Percentiles rank a stretch among this genome's conserved stretches.
Conservation (phyloP, 2,797 vertebrate genomes). For the Chaunax sp. region DNA sequence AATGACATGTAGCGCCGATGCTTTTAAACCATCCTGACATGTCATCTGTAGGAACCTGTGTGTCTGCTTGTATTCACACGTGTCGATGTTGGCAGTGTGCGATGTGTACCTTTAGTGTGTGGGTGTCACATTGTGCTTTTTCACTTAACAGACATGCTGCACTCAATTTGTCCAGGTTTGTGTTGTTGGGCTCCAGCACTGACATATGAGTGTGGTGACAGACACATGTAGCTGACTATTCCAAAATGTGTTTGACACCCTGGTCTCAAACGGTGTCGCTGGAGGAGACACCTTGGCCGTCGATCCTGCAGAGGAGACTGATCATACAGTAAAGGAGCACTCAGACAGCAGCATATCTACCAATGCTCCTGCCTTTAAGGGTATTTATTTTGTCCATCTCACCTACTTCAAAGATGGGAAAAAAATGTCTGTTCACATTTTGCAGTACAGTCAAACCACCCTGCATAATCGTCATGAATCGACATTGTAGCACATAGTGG, state of each 20-base stretch:
- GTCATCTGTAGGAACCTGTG: slow-evolving; percentile 21
- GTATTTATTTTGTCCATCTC: too few species aligned
- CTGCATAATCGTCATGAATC: too few species aligned
- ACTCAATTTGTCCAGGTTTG: too few species aligned
- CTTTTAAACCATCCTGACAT: slow-evolving; percentile 37
- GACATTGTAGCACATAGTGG: not conserved
- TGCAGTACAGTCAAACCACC: too few species aligned
- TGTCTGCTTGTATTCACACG: not conserved
- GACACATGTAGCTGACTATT: not conserved
- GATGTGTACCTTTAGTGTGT: not conserved
- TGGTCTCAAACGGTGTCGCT: slow-evolving; percentile 9
- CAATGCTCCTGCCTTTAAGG: not conserved
- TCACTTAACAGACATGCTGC: not conserved
- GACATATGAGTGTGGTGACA: not conserved
- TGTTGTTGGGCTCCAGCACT: too few species aligned
- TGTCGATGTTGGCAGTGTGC: slow-evolving; percentile 8
- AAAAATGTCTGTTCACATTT: too few species aligned
- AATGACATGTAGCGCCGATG: not conserved
- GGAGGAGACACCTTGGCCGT: slow-evolving; percentile 26
- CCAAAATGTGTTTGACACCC: slow-evolving; percentile 29
- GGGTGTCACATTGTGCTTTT: slow-evolving; percentile 8
- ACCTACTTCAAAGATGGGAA: too few species aligned
- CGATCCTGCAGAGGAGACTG: slow-evolving; percentile 37
- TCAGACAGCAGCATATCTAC: not conserved
- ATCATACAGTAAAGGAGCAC: slow-evolving; percentile 14